Evolutionary conservation across 2,113 vertebrate species (phyloP), one percentile per base, ranked within the genome.

Genomic region (Ondatra zibethicus): DNA sequence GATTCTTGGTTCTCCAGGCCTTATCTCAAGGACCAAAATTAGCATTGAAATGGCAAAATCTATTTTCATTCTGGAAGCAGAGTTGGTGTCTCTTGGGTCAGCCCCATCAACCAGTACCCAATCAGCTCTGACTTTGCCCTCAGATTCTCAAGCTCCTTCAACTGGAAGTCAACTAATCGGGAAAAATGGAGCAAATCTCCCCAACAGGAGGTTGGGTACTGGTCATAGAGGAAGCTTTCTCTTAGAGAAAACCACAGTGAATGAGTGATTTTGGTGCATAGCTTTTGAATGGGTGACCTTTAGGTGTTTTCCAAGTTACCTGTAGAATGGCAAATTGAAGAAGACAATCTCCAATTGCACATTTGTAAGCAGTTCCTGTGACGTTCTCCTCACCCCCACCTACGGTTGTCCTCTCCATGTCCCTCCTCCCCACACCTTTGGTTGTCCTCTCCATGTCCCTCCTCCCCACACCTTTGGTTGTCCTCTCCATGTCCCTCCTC

Each of bases 31-130:
- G 58, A 85, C 33, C 66, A 47, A 89, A 95, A 89, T 82, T 47
- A 94, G 87, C 82, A 90, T 0, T 63, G 39, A 93, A 72, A 93
- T 88, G 58, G 93, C 52, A 89, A 92, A 92, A 72, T 85, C 88
- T 84, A 87, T 58, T 94, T 55, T 93, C 42, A 5, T 29, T 93
- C 70, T 8, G 52, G 85, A 45, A 90, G 45, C 88, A 36, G 61
- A 88, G 77, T 61, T n/a, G n/a, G 36, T 50, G 31, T 77, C 45
- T n/a, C 42, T 12, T 33, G n/a, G 61, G 73, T 52, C 19, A 78
- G 77, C 9, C 21, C 45, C 5, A 58, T 58, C 55, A 58, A 21
- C 55, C 21, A 58, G 21, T 58, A 58, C 33, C 90, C 42, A 52
- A 42, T 84, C 39, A 77, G 33, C 19, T 85, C 25, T 65, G 11